These are phyloP conservation scores for Apamea epomidion DNA, from an alignment of 2,888 invertebrate species.

Conservation along the genomic window DNA sequence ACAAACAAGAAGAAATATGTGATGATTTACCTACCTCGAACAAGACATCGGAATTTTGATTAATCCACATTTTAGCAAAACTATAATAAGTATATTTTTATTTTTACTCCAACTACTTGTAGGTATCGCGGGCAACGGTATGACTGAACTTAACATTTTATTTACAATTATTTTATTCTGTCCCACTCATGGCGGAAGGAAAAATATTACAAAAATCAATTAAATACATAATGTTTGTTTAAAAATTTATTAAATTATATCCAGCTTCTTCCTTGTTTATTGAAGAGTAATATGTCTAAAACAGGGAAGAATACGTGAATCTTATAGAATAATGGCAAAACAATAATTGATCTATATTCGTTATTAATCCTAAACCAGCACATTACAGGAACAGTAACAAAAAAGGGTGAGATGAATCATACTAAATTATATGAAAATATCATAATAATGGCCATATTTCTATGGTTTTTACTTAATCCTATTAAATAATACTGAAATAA, in stretches of 20 bases:
- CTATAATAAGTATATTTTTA: constrained; percentile 30
- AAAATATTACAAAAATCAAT: constrained; percentile 73
- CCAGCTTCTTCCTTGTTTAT: constrained; percentile 72
- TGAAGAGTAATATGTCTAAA: constrained; percentile 58
- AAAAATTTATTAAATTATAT: constrained; percentile 69
- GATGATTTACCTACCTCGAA: constrained; percentile 71
- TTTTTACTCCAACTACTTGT: constrained; percentile 44
- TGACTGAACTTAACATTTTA: constrained; percentile 60
- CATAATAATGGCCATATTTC: neutral
- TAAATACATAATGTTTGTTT: constrained; percentile 65
- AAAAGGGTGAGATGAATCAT: neutral
- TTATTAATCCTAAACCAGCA: too few species aligned
- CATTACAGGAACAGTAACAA: neutral
- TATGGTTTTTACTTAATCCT: neutral
- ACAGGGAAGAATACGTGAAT: constrained; percentile 67
- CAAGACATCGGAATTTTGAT: constrained; percentile 69
- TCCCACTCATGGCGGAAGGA: constrained; percentile 66
- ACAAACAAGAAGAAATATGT: neutral
- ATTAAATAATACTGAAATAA: neutral
- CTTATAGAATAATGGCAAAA: constrained; percentile 5
- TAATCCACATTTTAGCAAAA: constrained; percentile 70
- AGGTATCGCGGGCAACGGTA: constrained; percentile 54
- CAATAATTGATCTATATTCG: neutral
- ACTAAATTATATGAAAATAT: neutral
- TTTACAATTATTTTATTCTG: constrained; percentile 64